Evolutionary conservation across 2,797 vertebrate genomes (phyloP).

Genomic region (Spondyliosoma cantharus): DNA sequence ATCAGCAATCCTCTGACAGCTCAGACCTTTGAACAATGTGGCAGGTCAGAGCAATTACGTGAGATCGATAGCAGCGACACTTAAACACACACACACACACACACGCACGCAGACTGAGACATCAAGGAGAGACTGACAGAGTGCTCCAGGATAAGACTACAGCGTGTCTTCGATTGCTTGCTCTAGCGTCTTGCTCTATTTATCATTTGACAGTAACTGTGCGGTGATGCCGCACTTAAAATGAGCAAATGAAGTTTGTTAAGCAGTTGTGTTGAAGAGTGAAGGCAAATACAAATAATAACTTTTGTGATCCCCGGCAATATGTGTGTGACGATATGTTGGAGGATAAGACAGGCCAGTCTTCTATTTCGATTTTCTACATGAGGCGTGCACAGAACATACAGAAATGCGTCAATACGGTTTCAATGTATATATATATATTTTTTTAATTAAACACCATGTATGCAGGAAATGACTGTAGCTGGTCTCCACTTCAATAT

Average conservation of each 20-base stretch:
- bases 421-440: no score
- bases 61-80: slow-evolving; percentile 85
- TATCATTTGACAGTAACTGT: slow-evolving; percentile 29
- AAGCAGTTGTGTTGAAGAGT: neutral
- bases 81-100: slow-evolving; percentile 25
- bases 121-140: neutral
- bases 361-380: no score
- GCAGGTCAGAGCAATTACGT: slow-evolving; percentile 83
- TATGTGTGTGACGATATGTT: neutral
- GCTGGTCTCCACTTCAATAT: no score
- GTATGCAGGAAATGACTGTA: no score
- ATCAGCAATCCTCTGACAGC: slow-evolving; percentile 62
- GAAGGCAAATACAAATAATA: neutral
- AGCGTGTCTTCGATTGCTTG: slow-evolving; percentile 11
- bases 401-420: no score
- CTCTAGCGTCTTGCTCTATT: neutral
- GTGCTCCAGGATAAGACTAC: neutral
- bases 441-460: no score
- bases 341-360: no score
- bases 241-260: neutral
- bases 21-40: slow-evolving; percentile 81
- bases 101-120: slow-evolving; percentile 12
- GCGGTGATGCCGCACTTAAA: neutral
- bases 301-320: neutral
- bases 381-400: no score